Evolutionary conservation across 2,113 vertebrate species (phyloP).

Genomic region (Ptilorrhoa leucosticta): DNA sequence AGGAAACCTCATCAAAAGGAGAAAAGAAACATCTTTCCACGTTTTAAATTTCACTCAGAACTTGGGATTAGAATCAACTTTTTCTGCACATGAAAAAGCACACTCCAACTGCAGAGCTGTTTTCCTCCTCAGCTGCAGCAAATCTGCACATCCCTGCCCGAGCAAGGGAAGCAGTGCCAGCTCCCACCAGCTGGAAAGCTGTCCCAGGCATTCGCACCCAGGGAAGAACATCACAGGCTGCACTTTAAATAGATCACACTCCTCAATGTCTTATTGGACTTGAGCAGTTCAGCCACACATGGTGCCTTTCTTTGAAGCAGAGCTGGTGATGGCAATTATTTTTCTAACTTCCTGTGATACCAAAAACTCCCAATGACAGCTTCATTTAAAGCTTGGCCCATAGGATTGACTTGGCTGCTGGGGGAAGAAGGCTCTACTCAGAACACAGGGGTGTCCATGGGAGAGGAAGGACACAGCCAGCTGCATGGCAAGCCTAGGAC

Average conservation of each 20-base stretch:
- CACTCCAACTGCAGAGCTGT: neutral
- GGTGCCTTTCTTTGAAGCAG: neutral
- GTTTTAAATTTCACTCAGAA: neutral
- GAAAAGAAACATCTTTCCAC: neutral
- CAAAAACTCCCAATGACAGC: neutral
- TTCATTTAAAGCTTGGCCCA: neutral
- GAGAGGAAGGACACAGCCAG: neutral
- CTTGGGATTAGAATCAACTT: neutral
- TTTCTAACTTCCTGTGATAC: neutral
- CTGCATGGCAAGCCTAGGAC: neutral
- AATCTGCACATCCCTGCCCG: neutral
- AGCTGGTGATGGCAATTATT: neutral
- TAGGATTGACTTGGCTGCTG: neutral
- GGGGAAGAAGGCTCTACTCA: neutral
- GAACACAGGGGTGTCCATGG: fast-evolving
- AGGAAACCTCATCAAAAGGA: neutral
- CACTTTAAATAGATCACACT: neutral
- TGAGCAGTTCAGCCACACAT: neutral
- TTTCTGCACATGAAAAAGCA: neutral
- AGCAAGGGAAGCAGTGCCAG: neutral
- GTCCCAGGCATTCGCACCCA: neutral
- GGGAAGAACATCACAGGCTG: neutral
- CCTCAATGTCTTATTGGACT: neutral
- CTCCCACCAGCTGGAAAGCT: slow-evolving; percentile 41
- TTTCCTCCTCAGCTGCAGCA: neutral